Evolutionary conservation across 1,140 invertebrate species (phyloP).

Genomic region (Holotrichia oblita): DNA sequence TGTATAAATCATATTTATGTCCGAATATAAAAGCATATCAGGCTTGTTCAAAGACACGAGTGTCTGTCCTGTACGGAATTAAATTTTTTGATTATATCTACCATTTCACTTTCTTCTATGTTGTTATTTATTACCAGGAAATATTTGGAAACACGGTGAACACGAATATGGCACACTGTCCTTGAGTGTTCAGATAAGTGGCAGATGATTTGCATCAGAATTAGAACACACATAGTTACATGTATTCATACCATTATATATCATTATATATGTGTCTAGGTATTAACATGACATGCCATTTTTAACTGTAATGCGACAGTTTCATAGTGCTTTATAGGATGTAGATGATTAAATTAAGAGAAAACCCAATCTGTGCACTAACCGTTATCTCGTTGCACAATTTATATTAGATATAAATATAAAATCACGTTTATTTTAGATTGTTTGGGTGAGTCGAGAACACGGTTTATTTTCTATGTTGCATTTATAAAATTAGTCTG

Average conservation of each 20-base stretch:
- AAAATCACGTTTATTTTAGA: not conserved
- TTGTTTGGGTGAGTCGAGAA: not conserved
- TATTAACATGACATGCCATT: too few species aligned
- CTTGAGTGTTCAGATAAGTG: not conserved
- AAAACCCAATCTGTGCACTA: too few species aligned
- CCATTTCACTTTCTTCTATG: not conserved
- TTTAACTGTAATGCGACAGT: too few species aligned
- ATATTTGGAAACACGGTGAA: not conserved
- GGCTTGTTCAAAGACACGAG: not conserved
- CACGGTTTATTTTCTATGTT: not conserved
- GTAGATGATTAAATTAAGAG: too few species aligned
- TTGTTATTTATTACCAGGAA: constrained; percentile 5
- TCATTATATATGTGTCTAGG: too few species aligned
- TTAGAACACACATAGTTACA: not conserved
- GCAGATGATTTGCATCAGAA: not conserved
- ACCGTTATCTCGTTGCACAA: too few species aligned
- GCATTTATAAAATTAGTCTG: constrained; percentile 12
- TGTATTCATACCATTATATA: too few species aligned
- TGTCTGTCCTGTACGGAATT: not conserved
- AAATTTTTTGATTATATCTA: not conserved
- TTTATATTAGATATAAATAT: not conserved
- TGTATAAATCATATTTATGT: not conserved
- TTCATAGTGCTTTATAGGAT: too few species aligned
- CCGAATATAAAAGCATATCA: not conserved
- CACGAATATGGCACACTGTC: not conserved